A percentile compares a stretch with the other conserved stretches of the same genome.
These are phyloP conservation scores for Microcebus lehilahytsara DNA, from an alignment of 2,113 vertebrate genomes.

Conservation along the genomic window DNA sequence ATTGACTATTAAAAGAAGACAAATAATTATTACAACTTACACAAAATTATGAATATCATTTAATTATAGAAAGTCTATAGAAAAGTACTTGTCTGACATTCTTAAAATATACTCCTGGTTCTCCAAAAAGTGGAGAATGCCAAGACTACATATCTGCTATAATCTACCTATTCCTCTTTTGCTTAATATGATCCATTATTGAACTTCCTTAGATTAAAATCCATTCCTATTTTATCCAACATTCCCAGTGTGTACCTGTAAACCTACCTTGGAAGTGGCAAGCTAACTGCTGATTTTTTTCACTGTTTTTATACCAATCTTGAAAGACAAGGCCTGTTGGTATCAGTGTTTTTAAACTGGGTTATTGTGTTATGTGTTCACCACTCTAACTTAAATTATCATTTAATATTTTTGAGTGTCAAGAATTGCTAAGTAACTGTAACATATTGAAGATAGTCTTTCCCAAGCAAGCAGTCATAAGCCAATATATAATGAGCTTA, in stretches of 20 bases:
- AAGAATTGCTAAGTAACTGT: slow-evolving; percentile 58
- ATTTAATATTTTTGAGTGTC: slow-evolving; percentile 60
- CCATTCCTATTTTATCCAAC: slow-evolving; percentile 55
- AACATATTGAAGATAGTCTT: not conserved
- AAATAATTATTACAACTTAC: slow-evolving; percentile 6
- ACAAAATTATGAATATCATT: slow-evolving; percentile 38
- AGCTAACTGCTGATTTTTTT: slow-evolving; percentile 32
- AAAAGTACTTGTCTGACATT: slow-evolving; percentile 51
- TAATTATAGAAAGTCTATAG: slow-evolving; percentile 46
- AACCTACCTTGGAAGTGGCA: slow-evolving; percentile 40
- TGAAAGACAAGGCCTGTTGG: slow-evolving; percentile 10
- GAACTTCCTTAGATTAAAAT: slow-evolving; percentile 46
- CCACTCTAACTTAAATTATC: slow-evolving; percentile 34
- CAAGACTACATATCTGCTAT: slow-evolving; percentile 47
- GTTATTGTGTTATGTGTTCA: slow-evolving; percentile 29
- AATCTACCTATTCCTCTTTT: slow-evolving; percentile 26
- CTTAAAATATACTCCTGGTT: slow-evolving; percentile 45
- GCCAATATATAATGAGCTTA: slow-evolving; percentile 11
- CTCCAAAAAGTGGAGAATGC: slow-evolving; percentile 52
- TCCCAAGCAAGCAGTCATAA: slow-evolving; percentile 28
- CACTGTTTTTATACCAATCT: slow-evolving; percentile 21
- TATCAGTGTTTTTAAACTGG: slow-evolving; percentile 57
- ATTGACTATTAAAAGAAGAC: not conserved
- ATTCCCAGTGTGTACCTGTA: slow-evolving; percentile 47
- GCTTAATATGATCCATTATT: slow-evolving; percentile 26